Percentiles rank a stretch among this genome's conserved stretches.
These are phyloP conservation scores for Caenorhabditis briggsae DNA, from an alignment of 1,140 invertebrate genomes.

Conservation along the genomic window DNA sequence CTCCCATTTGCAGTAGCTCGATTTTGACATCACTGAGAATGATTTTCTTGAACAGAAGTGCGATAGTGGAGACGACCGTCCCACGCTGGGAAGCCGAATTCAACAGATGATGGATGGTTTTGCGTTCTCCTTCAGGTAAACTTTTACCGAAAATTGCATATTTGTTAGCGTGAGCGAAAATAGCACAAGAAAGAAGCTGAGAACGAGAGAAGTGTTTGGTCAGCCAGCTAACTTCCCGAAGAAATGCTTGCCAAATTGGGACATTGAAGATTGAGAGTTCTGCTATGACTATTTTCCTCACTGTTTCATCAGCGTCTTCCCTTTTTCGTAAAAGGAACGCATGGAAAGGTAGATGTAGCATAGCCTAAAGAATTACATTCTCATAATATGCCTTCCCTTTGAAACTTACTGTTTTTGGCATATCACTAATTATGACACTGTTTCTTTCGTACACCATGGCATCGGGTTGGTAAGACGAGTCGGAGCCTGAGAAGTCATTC, in stretches of 20 bases:
- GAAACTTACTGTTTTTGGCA: neutral
- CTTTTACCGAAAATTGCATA: constrained; percentile 38
- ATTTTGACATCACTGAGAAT: constrained; percentile 41
- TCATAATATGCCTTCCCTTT: neutral
- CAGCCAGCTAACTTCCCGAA: constrained; percentile 11
- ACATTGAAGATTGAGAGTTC: constrained; percentile 46
- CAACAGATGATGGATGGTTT: neutral
- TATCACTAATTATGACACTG: constrained; percentile 30
- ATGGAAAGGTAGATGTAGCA: constrained; percentile 31
- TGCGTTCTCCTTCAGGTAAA: constrained; percentile 19
- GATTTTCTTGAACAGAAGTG: constrained; percentile 37
- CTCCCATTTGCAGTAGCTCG: constrained; percentile 43
- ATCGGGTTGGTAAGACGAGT: neutral
- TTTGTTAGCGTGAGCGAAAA: constrained; percentile 33
- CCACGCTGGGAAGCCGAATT: neutral
- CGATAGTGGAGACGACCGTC: neutral
- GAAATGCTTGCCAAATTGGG: constrained; percentile 34
- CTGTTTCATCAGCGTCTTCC: neutral
- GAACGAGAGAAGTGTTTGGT: neutral
- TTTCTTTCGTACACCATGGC: constrained; percentile 38
- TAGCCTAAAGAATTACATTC: neutral
- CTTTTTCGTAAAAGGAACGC: constrained; percentile 18
- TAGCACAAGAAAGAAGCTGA: constrained; percentile 10
- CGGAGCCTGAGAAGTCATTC: neutral
- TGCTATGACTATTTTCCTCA: constrained; percentile 18